phyloP scores from a whole-genome alignment of 2,113 vertebrate genomes.

The Puma concolor region DNA sequence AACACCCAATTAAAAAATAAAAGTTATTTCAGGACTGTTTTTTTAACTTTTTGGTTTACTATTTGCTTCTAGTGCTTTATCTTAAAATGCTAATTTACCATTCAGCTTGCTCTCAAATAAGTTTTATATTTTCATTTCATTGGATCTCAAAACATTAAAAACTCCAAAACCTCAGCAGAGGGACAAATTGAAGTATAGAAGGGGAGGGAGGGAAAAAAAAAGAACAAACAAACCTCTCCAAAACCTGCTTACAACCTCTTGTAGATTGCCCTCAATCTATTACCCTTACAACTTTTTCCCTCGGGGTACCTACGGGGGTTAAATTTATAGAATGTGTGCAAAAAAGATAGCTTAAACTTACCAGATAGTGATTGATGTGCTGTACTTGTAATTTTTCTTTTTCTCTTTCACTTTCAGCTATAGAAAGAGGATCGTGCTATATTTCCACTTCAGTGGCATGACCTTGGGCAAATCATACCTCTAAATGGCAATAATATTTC shows the following conservation, averaged over 20 bases:
- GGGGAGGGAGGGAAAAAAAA: background rate
- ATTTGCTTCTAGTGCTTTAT: background rate
- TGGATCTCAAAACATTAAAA: background rate
- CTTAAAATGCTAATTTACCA: background rate
- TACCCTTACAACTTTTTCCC: background rate
- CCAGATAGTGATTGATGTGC: background rate
- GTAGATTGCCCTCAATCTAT: background rate
- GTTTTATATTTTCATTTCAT: background rate
- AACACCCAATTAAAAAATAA: background rate
- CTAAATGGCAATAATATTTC: background rate
- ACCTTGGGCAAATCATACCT: background rate
- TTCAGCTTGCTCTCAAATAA: background rate
- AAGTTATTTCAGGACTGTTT: background rate
- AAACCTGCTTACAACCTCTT: accelerated
- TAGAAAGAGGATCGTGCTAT: background rate
- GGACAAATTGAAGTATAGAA: background rate
- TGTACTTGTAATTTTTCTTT: background rate
- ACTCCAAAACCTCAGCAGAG: background rate
- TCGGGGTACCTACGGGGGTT: background rate
- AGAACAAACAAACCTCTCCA: background rate
- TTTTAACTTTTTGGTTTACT: background rate
- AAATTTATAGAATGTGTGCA: background rate
- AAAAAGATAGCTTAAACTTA: background rate
- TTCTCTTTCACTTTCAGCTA: background rate
- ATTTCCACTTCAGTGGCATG: background rate